Base-by-base conservation (phyloP, 2,888 invertebrate species). In the Aelia acuminata region DNA sequence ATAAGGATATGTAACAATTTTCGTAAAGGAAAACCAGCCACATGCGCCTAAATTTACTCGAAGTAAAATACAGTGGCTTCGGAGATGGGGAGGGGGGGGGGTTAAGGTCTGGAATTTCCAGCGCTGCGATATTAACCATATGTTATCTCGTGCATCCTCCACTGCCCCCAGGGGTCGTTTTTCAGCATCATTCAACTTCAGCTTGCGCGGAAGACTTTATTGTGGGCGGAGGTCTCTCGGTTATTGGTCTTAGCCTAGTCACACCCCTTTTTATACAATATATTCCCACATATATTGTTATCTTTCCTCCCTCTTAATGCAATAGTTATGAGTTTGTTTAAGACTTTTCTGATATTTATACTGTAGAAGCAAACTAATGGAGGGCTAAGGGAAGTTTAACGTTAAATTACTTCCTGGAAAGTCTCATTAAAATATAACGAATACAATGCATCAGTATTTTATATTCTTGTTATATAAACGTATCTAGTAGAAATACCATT, bases 151-250 rank as follows among this genome's bases (percentile, higher is more conserved):
- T 57, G 26, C 57, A 26, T 26, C 57, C 57, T 57, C 57, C 57
- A 57, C 26, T 26, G 57, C 57, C 57, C 15, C 57, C 26, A 1
- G 10, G 13, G 26, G 1, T 57, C 57, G 57, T 57, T 57, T 57
- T 57, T 57, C 57, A 57, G 57, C 57, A 57, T 57, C 57, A 57
- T n/a, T 57, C 57, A 57, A 57, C 57, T 57, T 26, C 57, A 57
- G n/a, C 57, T 26, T n/a, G n/a, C 22, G 22, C 7, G 57, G 57
- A 26, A 57, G 57, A 57, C 57, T 22, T 53, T 53, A 53, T 53
- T 53, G 43, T 43, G 43, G 43, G 22, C 22, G 5, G 1, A 7
- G 53, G 53, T 22, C 7, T 7, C 53, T 10, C 53, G 53, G 22
- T 10, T 50, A 10, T n/a, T 26, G 10, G 57, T 26, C 57, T 57